Evolutionary conservation across 2,888 invertebrate genomes (phyloP), one percentile per base, ranked within the genome.

Genomic region (Helobdella robusta): DNA sequence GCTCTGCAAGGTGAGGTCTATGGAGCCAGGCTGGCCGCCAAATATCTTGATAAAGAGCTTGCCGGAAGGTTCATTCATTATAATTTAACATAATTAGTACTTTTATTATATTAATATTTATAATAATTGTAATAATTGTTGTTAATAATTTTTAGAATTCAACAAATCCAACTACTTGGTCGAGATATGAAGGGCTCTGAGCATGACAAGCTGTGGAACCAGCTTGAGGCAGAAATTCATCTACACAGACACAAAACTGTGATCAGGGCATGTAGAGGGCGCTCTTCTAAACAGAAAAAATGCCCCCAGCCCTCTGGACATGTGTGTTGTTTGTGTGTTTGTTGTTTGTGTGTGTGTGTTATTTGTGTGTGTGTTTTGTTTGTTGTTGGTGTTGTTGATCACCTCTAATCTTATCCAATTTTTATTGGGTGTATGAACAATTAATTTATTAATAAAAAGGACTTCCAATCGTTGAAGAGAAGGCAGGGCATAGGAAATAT

Each of bases 151-250:
- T 40, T 40, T 40, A 83, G 89, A 74, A 90, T 90, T 79, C 89
- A 90, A 76, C 90, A 90, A 80, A 83, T 90, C 70, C 90, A 90
- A 77, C 81, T 90, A 62, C 81, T 91, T 69, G 88, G 86, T 15
- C 82, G 87, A 35, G 89, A 89, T 75, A 87, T 89, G 87, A 83
- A 87, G 50, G 86, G 87, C 1, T 86, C 87, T 70, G 84, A 89
- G 48, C 84, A 89, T 73, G 88, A 89, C 76, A 86, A 87, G 58
- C 80, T 90, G 5, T 87, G 87, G 87, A 82, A 88, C 70, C 86
- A 89, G 82, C 82, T 90, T 73, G 89, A 90, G 76, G 87, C 89
- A 0, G 89, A 90, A 81, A 90, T 90, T 73, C 84, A 89, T 69
- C 83, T 90, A 64, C 89, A 90, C 79, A 89, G 82, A 30, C 66